Base-by-base conservation (phyloP, 2,113 vertebrate genomes). In the Mystacornis crossleyi region DNA sequence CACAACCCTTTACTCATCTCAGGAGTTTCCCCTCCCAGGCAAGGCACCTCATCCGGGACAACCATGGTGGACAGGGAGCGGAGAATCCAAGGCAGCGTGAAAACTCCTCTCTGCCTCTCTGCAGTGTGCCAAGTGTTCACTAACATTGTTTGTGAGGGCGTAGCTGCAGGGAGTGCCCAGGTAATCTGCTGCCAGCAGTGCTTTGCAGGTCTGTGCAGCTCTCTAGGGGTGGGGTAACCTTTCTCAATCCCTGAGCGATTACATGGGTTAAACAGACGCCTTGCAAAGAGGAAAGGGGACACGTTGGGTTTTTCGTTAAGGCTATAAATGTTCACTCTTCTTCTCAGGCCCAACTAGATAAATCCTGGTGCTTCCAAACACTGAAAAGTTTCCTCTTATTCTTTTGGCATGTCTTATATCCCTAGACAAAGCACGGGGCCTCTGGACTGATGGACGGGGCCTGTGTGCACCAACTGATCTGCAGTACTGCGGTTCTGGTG, bases 121-220 rank as follows among this genome's bases (percentile, higher is more conserved):
- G 65, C 1, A 2, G 54, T 29, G 8, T 11, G 50, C 54, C 48
- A 42, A 1, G 5, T 82, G 16, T 3, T 2, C 26, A 8, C 18
- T 0, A 1, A 8, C 18, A 3, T 12, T 38, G 18, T 28, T 78
- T 55, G 53, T 13, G 9, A 82, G 95, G 93, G 71, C 43, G 96
- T 48, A 88, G 87, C 34, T 57, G 8, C 64, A 88, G 90, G 93
- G 96, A 94, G 93, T 90, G 95, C 55, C 93, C 0, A 0, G 16
- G n/a, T 18, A 2, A 73, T 3, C 45, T 15, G 8, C 14, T 73
- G 74, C 66, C 85, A 88, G 60, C 42, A 15, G 62, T 10, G 48
- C 84, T 21, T 26, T 14, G 53, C 93, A 96, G 79, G 95, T 73
- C 64, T 91, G 92, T 70, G 85, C 95, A 96, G 24, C 55, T 80